Percentiles rank a stretch among this genome's conserved stretches.
phyloP scores from a whole-genome alignment of 1,140 invertebrate genomes.

The Drosophila arizonae region DNA sequence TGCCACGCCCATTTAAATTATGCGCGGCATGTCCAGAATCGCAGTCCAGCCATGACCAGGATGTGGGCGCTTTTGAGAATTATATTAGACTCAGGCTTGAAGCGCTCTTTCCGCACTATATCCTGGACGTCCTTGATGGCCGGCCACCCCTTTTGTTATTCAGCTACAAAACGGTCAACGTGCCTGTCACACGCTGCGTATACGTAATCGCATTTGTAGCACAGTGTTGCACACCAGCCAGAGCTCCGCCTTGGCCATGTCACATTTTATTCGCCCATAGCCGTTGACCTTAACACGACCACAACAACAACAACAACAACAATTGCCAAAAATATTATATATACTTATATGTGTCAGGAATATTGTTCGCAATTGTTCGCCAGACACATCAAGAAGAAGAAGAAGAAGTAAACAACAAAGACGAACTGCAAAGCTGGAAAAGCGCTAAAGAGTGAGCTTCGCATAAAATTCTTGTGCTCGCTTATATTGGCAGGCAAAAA shows the following conservation, averaged over 20 bases:
- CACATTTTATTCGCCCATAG: slow-evolving; percentile 63
- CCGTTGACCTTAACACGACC: slow-evolving; percentile 69
- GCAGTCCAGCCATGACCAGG: slow-evolving; percentile 2
- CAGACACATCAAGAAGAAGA: not conserved
- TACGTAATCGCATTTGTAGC: slow-evolving; percentile 72
- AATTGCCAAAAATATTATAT: slow-evolving; percentile 1
- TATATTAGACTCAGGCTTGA: not conserved
- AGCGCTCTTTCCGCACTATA: slow-evolving; percentile 1
- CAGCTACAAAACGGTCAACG: slow-evolving; percentile 35
- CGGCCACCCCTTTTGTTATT: slow-evolving; percentile 27
- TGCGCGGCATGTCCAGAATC: slow-evolving; percentile 23
- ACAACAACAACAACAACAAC: slow-evolving; percentile 36
- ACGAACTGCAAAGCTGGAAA: not conserved
- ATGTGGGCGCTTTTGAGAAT: slow-evolving; percentile 10
- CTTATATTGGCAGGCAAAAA: not conserved
- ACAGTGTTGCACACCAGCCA: slow-evolving; percentile 52
- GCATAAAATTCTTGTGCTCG: slow-evolving; percentile 15
- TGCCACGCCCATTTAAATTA: slow-evolving; percentile 25
- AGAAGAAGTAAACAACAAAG: not conserved
- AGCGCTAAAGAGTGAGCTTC: slow-evolving; percentile 46
- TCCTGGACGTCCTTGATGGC: slow-evolving; percentile 1
- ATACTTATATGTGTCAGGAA: slow-evolving; percentile 4
- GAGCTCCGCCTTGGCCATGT: slow-evolving; percentile 20
- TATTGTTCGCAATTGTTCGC: slow-evolving; percentile 38
- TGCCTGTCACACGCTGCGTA: slow-evolving; percentile 59